Evolutionary conservation across 2,888 invertebrate genomes (phyloP).

Genomic region (Callosobruchus maculatus): DNA sequence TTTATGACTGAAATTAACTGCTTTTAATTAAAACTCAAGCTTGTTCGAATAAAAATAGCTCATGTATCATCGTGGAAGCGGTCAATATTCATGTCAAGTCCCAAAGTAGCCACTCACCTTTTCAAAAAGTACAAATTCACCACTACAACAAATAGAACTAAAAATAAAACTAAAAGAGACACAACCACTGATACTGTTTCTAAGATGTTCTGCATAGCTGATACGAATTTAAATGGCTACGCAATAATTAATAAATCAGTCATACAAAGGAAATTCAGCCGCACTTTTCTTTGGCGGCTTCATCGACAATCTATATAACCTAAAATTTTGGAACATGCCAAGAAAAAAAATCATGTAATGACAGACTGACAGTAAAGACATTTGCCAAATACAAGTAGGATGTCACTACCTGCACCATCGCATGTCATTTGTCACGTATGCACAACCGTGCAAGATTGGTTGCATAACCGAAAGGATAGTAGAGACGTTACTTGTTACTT

Average conservation of each 20-base stretch:
- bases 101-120: slow-evolving; percentile 20
- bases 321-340: neutral
- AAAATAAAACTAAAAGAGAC: slow-evolving; percentile 16
- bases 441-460: too few species aligned
- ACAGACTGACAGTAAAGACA: neutral
- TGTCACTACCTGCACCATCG: too few species aligned
- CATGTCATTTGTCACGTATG: too few species aligned
- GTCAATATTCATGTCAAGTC: slow-evolving; percentile 1
- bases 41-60: neutral
- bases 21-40: neutral
- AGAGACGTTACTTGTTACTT: too few species aligned
- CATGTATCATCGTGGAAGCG: neutral
- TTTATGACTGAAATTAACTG: slow-evolving; percentile 2
- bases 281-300: neutral
- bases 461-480: too few species aligned
- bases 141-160: slow-evolving; percentile 19
- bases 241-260: neutral
- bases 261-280: neutral
- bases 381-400: neutral
- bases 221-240: neutral
- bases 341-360: neutral
- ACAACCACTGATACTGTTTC: slow-evolving; percentile 15
- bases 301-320: neutral
- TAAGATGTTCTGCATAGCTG: slow-evolving; percentile 14
- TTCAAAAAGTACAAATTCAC: slow-evolving; percentile 27